phyloP scores from a whole-genome alignment of 2,113 vertebrate species.

The Hypomesus transpacificus region DNA sequence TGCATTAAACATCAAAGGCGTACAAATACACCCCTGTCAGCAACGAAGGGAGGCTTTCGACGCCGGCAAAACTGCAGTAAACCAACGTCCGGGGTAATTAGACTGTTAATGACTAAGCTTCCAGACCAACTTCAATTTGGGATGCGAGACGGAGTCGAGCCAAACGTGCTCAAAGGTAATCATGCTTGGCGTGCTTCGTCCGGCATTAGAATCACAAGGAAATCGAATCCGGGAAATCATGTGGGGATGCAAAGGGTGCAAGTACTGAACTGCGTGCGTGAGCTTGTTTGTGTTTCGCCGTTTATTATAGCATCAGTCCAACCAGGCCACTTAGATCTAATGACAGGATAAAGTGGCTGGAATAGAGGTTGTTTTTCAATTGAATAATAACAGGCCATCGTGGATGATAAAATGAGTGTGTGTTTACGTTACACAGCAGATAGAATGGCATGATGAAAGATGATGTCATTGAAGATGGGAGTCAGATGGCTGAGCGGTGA shows the following conservation, averaged over 20 bases:
- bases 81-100: background rate
- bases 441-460: too few relatives aligned
- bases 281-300: background rate
- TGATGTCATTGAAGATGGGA: too few relatives aligned
- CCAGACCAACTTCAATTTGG: background rate
- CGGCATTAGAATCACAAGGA: too few relatives aligned
- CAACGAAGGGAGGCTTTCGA: background rate
- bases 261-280: background rate
- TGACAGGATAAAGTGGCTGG: background rate
- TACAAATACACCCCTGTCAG: background rate
- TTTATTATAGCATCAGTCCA: background rate
- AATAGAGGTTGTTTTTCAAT: background rate
- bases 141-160: too few relatives aligned
- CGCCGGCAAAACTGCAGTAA: background rate
- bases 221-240: background rate
- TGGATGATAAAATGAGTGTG: background rate
- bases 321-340: background rate
- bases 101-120: background rate
- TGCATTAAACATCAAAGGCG: slow-evolving; percentile 13
- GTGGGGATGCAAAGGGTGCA: background rate
- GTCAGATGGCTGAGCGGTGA: too few relatives aligned
- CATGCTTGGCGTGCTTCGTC: too few relatives aligned
- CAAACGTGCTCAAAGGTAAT: too few relatives aligned
- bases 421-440: background rate
- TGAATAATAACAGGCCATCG: background rate